These are phyloP conservation scores for Aurelia sp. DNA, from an alignment of 30 jellyfish, hydroid and myxozoan species.

Conservation along the genomic window DNA sequence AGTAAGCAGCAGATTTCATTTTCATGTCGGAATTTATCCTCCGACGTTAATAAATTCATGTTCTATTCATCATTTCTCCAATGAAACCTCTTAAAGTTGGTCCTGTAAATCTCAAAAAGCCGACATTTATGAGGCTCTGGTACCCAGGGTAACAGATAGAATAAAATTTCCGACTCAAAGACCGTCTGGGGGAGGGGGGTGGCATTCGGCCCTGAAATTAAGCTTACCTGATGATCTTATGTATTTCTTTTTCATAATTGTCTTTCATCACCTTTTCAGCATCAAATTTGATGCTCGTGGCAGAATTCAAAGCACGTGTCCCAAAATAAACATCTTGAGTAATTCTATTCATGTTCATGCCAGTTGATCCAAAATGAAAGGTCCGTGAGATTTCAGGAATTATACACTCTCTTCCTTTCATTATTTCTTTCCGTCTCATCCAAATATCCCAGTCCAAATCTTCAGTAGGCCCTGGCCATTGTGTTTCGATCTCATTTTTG, in stretches of 20 bases:
- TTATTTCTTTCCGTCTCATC: slow-evolving; percentile 82
- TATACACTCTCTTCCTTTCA: slow-evolving; percentile 98
- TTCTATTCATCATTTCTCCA: too few relatives aligned
- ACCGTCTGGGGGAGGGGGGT: too few relatives aligned
- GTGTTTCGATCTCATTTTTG: slow-evolving; percentile 77
- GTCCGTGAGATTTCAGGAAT: slow-evolving; percentile 97
- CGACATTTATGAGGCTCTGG: too few relatives aligned
- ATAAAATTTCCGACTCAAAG: too few relatives aligned
- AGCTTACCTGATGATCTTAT: slow-evolving; percentile 60
- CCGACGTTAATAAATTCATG: too few relatives aligned
- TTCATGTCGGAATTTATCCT: too few relatives aligned
- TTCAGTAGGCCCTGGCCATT: slow-evolving; percentile 86
- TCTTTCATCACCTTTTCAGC: slow-evolving; percentile 69
- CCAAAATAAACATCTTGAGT: slow-evolving; percentile 84
- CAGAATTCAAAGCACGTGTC: slow-evolving; percentile 80
- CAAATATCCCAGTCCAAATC: slow-evolving; percentile 98
- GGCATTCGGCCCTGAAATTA: too few relatives aligned
- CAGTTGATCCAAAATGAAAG: slow-evolving; percentile 96
- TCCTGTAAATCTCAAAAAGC: too few relatives aligned
- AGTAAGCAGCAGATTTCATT: too few relatives aligned
- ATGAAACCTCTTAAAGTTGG: too few relatives aligned
- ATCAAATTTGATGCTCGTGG: slow-evolving; percentile 76
- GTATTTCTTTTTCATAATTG: slow-evolving; percentile 75
- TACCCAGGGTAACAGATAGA: too few relatives aligned
- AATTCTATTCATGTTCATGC: slow-evolving; percentile 70